phyloP scores from a whole-genome alignment of 2,113 vertebrate species.

The Crotalus helleri region DNA sequence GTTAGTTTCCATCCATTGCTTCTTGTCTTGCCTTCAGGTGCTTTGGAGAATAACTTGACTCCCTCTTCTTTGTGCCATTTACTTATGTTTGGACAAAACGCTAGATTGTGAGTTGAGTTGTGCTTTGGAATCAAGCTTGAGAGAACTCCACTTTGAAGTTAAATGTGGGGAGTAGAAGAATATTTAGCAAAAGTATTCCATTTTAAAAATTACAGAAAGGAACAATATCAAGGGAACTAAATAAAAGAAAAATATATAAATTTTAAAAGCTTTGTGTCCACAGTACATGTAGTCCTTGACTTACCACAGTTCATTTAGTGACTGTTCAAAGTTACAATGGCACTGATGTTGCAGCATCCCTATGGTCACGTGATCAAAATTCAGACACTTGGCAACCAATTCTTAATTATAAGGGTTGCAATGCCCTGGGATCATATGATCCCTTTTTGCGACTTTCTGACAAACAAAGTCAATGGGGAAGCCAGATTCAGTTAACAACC shows the following conservation, averaged over 20 bases:
- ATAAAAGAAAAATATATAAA: background rate
- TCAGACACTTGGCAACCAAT: background rate
- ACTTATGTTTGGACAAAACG: background rate
- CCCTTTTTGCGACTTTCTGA: too few species aligned
- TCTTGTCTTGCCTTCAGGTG: too few species aligned
- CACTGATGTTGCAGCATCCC: background rate
- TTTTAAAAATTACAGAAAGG: background rate
- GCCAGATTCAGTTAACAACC: too few species aligned
- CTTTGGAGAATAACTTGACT: too few species aligned
- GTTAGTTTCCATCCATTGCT: too few species aligned
- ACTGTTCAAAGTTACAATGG: background rate
- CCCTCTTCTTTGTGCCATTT: background rate
- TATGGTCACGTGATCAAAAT: background rate
- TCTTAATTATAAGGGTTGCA: background rate
- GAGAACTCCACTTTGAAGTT: background rate
- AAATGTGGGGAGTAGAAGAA: background rate
- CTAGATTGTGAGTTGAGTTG: background rate
- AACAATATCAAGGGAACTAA: background rate
- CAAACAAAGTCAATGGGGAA: too few species aligned
- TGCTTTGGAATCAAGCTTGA: background rate
- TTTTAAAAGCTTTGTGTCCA: background rate
- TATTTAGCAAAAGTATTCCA: background rate
- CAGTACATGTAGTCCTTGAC: background rate
- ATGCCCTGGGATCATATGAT: too few species aligned
- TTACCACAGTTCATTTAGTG: background rate